Conservation (phyloP, 2,888 invertebrate genomes). For the Choreutis nemorana region DNA sequence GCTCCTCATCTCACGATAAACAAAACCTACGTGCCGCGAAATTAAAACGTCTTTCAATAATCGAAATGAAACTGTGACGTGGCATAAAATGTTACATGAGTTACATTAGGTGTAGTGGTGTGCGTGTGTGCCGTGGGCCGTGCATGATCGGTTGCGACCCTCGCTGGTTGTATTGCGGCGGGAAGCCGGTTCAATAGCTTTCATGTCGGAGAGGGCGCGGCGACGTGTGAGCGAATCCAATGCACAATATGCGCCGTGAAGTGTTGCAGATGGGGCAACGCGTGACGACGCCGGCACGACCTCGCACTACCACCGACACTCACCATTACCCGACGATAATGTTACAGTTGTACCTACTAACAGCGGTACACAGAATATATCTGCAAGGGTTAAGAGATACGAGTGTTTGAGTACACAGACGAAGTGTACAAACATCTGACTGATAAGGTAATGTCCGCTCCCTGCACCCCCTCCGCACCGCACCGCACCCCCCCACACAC, state of each 20-base stretch:
- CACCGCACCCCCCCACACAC: no score
- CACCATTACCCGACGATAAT: no score
- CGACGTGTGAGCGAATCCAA: conserved; percentile 5
- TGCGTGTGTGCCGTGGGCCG: conserved; percentile 9
- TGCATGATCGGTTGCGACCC: conserved; percentile 8
- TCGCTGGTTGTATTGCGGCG: conserved; percentile 3
- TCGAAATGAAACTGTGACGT: conserved; percentile 19
- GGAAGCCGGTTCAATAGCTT: conserved; percentile 1
- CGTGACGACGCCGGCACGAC: conserved; percentile 8
- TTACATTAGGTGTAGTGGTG: conserved; percentile 3
- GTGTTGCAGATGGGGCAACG: conserved; percentile 15
- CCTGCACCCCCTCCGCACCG: not conserved
- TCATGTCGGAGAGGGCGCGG: conserved; percentile 4
- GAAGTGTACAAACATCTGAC: conserved; percentile 14
- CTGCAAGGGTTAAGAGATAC: conserved; percentile 4
- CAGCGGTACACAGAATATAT: no score
- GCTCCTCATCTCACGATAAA: no score
- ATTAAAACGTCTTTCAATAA: conserved; percentile 21
- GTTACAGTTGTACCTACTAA: no score
- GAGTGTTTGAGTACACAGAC: conserved; percentile 9
- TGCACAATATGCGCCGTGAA: conserved; percentile 15
- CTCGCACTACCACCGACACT: conserved; percentile 1
- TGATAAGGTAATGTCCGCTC: not conserved
- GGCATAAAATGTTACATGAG: conserved; percentile 9
- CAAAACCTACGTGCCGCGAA: conserved; percentile 18